phyloP scores from a whole-genome alignment of 1,140 invertebrate genomes.

The Formica exsecta region DNA sequence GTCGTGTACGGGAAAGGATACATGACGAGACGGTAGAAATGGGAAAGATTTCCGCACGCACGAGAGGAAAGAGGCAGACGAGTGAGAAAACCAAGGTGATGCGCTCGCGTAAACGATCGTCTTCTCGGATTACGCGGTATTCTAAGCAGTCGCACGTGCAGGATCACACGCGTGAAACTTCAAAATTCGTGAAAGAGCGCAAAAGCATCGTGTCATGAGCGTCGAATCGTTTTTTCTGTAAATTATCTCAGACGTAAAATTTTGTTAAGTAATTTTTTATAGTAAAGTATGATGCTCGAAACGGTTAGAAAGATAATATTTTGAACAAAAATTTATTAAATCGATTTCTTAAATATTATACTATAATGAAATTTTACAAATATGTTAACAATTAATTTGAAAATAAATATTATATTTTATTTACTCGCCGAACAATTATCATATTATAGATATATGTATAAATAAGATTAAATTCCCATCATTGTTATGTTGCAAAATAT shows the following conservation, averaged over 20 bases:
- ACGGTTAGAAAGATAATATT: neutral
- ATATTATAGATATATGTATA: neutral
- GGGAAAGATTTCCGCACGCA: slow-evolving; percentile 18
- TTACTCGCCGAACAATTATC: neutral
- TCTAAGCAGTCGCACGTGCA: slow-evolving; percentile 67
- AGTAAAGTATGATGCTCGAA: neutral
- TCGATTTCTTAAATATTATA: neutral
- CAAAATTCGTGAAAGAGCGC: slow-evolving; percentile 59
- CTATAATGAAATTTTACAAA: neutral
- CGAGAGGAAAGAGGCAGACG: slow-evolving; percentile 47
- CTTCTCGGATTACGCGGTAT: slow-evolving; percentile 77
- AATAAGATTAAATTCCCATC: neutral
- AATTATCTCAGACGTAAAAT: neutral
- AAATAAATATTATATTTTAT: neutral
- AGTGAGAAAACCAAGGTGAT: slow-evolving; percentile 3
- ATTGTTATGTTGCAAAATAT: neutral
- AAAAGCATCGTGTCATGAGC: slow-evolving; percentile 60
- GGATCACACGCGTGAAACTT: slow-evolving; percentile 42
- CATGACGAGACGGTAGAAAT: slow-evolving; percentile 5
- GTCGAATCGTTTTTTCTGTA: neutral
- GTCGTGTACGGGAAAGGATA: slow-evolving; percentile 33
- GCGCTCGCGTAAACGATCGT: slow-evolving; percentile 62
- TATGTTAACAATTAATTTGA: neutral
- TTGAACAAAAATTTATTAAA: neutral
- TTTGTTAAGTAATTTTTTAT: neutral